Evolutionary conservation across 2,888 invertebrate genomes (phyloP).

Genomic region (Pasiphila rectangulata): DNA sequence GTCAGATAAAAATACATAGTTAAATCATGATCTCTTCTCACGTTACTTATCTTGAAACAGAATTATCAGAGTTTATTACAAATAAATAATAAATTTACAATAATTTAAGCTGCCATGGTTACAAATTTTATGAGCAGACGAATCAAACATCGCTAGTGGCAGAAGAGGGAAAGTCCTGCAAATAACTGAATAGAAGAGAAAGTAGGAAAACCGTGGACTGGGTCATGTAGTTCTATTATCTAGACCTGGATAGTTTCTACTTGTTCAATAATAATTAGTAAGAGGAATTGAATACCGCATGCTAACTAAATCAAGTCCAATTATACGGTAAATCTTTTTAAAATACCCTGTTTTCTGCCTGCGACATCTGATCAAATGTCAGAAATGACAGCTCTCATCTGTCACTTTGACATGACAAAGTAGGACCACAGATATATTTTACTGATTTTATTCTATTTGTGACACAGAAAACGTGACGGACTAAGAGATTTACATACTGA

Average conservation of each 20-base stretch:
- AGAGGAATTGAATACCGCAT: too few species aligned
- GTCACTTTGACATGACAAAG: neutral
- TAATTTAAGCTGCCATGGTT: neutral
- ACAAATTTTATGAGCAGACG: neutral
- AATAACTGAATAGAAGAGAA: slow-evolving; percentile 62
- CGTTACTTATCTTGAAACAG: too few species aligned
- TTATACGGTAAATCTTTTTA: too few species aligned
- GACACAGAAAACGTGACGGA: too few species aligned
- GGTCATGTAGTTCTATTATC: slow-evolving; percentile 33
- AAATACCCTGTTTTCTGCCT: neutral
- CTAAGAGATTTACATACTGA: too few species aligned
- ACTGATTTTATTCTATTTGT: too few species aligned
- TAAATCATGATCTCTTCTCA: too few species aligned
- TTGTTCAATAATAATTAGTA: too few species aligned
- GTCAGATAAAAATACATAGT: too few species aligned
- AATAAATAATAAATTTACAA: too few species aligned
- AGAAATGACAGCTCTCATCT: neutral
- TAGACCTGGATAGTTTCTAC: slow-evolving; percentile 10
- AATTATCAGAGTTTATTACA: too few species aligned
- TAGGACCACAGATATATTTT: neutral
- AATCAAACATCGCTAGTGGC: slow-evolving; percentile 10
- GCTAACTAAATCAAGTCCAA: too few species aligned
- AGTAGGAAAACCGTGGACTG: slow-evolving; percentile 56
- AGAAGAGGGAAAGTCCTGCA: slow-evolving; percentile 57
- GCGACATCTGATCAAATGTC: neutral